Evolutionary conservation across 2,113 vertebrate genomes (phyloP).

Genomic region (Ornithorhynchus anatinus): DNA sequence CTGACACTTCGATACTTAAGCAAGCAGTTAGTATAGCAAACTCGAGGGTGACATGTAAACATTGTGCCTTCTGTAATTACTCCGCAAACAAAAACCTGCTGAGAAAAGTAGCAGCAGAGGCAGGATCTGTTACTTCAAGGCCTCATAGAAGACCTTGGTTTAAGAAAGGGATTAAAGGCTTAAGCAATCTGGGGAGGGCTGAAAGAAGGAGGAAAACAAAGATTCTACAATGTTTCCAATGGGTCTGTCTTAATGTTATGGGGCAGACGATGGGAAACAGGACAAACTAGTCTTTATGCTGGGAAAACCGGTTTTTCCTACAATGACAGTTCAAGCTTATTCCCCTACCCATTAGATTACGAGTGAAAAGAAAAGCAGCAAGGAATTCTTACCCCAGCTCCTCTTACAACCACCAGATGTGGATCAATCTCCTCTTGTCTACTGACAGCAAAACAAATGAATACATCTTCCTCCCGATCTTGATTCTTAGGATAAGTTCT

Average conservation of each 20-base stretch:
- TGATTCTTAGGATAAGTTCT: too few relatives aligned
- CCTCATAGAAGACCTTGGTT: constrained; percentile 22
- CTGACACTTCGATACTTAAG: background rate
- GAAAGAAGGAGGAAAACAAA: constrained; percentile 28
- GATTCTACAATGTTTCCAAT: constrained; percentile 14
- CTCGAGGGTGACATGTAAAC: constrained; percentile 25
- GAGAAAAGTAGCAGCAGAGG: constrained; percentile 8
- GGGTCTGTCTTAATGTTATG: constrained; percentile 1
- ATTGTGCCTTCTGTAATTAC: constrained; percentile 28
- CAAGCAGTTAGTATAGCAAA: background rate
- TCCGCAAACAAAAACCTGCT: background rate
- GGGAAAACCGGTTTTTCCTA: too few relatives aligned
- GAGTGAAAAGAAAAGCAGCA: background rate
- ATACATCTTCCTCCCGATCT: too few relatives aligned
- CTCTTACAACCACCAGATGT: too few relatives aligned
- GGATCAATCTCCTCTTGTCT: too few relatives aligned
- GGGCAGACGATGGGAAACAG: too few relatives aligned
- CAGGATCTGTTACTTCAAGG: constrained; percentile 24
- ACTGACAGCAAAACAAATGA: too few relatives aligned
- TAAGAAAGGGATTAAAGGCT: constrained; percentile 38
- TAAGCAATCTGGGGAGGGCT: constrained; percentile 6
- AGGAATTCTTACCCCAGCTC: too few relatives aligned
- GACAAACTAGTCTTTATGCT: too few relatives aligned
- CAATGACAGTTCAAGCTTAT: background rate
- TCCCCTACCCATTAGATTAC: background rate